Percentiles rank a stretch among this genome's conserved stretches.
Conservation (phyloP, 2,113 vertebrate genomes). For the Chloropsis hardwickii region DNA sequence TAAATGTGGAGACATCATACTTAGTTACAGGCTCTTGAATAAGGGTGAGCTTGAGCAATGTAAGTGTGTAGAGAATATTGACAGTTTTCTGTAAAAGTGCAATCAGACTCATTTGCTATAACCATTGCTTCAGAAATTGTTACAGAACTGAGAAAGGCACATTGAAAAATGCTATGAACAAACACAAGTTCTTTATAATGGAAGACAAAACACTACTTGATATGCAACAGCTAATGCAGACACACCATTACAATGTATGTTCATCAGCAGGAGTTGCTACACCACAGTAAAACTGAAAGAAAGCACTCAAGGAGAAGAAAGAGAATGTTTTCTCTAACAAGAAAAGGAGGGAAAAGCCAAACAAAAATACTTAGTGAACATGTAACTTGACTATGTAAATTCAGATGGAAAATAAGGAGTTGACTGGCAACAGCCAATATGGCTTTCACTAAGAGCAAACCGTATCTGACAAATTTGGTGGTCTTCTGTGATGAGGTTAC, state of each 20-base stretch:
- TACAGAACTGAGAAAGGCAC: background rate
- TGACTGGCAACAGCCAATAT: background rate
- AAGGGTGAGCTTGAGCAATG: background rate
- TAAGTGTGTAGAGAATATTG: fast-evolving
- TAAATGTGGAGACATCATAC: background rate
- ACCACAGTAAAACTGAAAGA: background rate
- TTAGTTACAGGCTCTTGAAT: background rate
- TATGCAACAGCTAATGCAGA: background rate
- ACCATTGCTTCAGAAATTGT: background rate
- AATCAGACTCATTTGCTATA: background rate
- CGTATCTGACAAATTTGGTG: background rate
- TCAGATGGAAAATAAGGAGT: background rate
- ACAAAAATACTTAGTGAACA: background rate
- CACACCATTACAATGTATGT: background rate
- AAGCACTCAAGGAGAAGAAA: background rate
- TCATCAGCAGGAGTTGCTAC: background rate
- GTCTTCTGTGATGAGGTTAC: background rate
- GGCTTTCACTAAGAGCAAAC: background rate
- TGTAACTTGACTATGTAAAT: background rate
- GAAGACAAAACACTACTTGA: background rate
- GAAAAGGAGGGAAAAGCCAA: background rate
- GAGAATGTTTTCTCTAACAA: background rate
- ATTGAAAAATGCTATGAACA: background rate
- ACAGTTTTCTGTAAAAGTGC: background rate
- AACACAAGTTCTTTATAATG: background rate